Conservation (phyloP, 2,113 vertebrate species). For the Takifugu flavidus region DNA sequence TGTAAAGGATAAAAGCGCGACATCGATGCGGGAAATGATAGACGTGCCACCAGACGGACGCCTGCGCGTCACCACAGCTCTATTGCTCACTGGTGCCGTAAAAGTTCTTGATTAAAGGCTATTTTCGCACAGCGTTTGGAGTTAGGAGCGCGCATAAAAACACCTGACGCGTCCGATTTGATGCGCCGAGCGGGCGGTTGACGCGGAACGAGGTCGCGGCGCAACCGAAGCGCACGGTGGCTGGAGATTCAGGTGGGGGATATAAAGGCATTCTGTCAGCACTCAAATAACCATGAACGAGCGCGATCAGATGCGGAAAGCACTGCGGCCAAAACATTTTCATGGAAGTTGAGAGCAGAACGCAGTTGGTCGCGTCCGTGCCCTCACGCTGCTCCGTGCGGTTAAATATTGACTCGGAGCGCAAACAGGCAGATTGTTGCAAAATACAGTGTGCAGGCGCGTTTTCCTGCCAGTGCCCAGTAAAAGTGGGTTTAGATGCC, state of each 20-base stretch:
- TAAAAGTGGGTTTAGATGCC: not conserved
- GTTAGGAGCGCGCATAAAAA: slow-evolving; percentile 11
- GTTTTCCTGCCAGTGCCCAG: not conserved
- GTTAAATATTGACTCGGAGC: slow-evolving; percentile 69
- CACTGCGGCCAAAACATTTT: too few species aligned
- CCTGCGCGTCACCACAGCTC: not conserved
- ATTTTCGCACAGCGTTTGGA: too few species aligned
- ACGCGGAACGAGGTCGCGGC: slow-evolving; percentile 46
- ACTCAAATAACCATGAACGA: too few species aligned
- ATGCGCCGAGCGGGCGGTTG: slow-evolving; percentile 23
- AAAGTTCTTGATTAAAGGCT: not conserved
- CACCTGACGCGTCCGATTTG: slow-evolving; percentile 52
- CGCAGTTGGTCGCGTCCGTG: not conserved
- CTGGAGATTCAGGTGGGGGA: not conserved
- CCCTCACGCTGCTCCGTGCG: slow-evolving; percentile 17
- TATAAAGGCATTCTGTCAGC: too few species aligned
- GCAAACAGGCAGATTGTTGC: slow-evolving; percentile 58
- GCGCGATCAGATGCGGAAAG: too few species aligned
- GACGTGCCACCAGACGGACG: too few species aligned
- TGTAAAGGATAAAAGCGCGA: not conserved
- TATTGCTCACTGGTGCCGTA: not conserved
- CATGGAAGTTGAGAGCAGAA: too few species aligned
- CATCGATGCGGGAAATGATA: not conserved
- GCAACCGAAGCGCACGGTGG: slow-evolving; percentile 19
- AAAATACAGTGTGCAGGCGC: slow-evolving; percentile 37